Evolutionary conservation across 2,797 vertebrate genomes (phyloP).

Genomic region (Peromyscus aztecus): DNA sequence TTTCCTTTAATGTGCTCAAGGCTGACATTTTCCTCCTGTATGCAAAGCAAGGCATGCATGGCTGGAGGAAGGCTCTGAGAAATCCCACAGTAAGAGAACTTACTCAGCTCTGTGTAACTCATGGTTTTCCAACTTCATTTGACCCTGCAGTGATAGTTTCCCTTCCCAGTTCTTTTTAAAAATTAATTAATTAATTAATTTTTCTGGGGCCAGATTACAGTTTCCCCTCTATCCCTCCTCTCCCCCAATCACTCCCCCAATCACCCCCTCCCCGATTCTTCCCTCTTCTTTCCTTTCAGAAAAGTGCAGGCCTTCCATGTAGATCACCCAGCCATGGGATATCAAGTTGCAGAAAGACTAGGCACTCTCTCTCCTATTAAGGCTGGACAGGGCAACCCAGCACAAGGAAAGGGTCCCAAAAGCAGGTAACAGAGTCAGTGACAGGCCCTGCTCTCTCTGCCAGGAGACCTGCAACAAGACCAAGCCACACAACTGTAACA

Average conservation of each 20-base stretch:
- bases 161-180: neutral
- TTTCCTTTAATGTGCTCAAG: slow-evolving; percentile 2
- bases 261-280: neutral
- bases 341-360: neutral
- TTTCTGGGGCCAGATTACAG: neutral
- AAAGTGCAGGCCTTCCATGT: neutral
- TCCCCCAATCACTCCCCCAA: neutral
- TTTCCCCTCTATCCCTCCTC: neutral
- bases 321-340: neutral
- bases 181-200: neutral
- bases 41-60: neutral
- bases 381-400: too few relatives aligned
- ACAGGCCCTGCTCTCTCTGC: too few relatives aligned
- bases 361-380: neutral
- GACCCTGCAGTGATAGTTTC: slow-evolving; percentile 4
- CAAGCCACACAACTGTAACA: too few relatives aligned
- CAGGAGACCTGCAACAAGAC: too few relatives aligned
- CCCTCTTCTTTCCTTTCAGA: neutral
- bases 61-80: neutral
- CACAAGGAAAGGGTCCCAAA: too few relatives aligned
- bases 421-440: too few relatives aligned
- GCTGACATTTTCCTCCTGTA: neutral
- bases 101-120: slow-evolving; percentile 7
- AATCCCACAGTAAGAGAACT: neutral
- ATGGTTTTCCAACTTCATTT: slow-evolving; percentile 25